These are phyloP conservation scores for Poecile montanus DNA, from an alignment of 2,797 vertebrate species.

Conservation along the genomic window DNA sequence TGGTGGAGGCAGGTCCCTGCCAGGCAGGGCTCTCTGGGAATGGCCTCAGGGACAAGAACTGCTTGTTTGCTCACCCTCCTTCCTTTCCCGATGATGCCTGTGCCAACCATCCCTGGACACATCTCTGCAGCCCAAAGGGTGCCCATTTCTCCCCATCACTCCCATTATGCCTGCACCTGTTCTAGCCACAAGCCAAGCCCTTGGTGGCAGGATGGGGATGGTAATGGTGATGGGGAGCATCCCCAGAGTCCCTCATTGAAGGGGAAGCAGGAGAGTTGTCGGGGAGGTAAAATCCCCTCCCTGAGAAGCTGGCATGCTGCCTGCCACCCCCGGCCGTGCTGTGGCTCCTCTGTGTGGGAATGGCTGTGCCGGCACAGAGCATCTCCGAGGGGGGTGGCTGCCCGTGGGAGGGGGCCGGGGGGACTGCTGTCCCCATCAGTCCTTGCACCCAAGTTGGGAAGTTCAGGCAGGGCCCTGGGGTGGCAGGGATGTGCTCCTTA, in stretches of 20 bases:
- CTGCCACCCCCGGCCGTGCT: neutral
- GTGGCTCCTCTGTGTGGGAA: neutral
- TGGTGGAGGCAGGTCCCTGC: neutral
- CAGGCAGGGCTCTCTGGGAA: neutral
- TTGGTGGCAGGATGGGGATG: neutral
- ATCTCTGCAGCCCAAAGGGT: neutral
- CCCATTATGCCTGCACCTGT: neutral
- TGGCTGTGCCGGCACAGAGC: rapidly evolving
- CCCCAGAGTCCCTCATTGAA: neutral
- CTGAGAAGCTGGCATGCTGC: neutral
- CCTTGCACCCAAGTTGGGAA: neutral
- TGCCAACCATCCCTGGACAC: neutral
- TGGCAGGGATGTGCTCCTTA: neutral
- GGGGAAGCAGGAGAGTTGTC: neutral
- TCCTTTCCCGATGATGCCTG: neutral
- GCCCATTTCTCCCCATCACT: rapidly evolving
- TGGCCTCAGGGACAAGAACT: neutral
- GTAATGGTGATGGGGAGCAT: rapidly evolving
- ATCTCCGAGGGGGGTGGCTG: neutral
- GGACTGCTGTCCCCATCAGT: neutral
- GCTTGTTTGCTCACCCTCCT: neutral
- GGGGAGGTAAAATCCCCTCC: neutral
- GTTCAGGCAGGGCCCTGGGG: neutral
- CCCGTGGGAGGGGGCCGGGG: rapidly evolving
- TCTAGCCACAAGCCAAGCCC: neutral